These are phyloP conservation scores for Chaenocephalus aceratus DNA, from an alignment of 2,113 vertebrate species.

Conservation along the genomic window DNA sequence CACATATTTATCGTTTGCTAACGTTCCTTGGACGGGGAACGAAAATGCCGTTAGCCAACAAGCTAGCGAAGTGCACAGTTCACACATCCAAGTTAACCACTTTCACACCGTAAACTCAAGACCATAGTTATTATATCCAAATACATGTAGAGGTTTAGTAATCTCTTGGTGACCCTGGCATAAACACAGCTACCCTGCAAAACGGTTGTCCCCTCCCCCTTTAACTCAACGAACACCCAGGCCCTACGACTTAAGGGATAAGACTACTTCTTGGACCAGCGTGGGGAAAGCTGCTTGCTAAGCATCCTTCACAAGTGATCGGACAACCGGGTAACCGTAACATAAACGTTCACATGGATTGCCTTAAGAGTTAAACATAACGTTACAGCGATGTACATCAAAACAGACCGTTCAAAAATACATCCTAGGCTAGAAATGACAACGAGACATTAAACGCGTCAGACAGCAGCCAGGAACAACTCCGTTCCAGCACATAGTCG, in stretches of 20 bases:
- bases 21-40: slow-evolving; percentile 18
- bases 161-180: neutral
- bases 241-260: slow-evolving; percentile 40
- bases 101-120: neutral
- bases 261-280: slow-evolving; percentile 39
- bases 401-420: rapidly evolving
- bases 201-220: neutral
- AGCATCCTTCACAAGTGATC: slow-evolving; percentile 34
- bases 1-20: slow-evolving; percentile 22
- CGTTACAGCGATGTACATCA: rapidly evolving
- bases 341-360: rapidly evolving
- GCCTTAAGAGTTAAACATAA: rapidly evolving
- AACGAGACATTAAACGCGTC: neutral
- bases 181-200: slow-evolving; percentile 25
- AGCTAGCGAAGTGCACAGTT: slow-evolving; percentile 27
- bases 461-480: slow-evolving; percentile 7
- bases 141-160: neutral
- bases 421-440: neutral
- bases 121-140: rapidly evolving
- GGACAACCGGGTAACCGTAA: neutral
- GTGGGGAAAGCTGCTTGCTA: slow-evolving; percentile 36
- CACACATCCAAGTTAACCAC: neutral
- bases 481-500: slow-evolving; percentile 67
- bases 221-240: slow-evolving; percentile 29
- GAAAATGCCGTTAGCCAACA: slow-evolving; percentile 16